These are phyloP conservation scores for Stratiolaelaps scimitus DNA, from an alignment of 1,140 invertebrate genomes.

Conservation along the genomic window DNA sequence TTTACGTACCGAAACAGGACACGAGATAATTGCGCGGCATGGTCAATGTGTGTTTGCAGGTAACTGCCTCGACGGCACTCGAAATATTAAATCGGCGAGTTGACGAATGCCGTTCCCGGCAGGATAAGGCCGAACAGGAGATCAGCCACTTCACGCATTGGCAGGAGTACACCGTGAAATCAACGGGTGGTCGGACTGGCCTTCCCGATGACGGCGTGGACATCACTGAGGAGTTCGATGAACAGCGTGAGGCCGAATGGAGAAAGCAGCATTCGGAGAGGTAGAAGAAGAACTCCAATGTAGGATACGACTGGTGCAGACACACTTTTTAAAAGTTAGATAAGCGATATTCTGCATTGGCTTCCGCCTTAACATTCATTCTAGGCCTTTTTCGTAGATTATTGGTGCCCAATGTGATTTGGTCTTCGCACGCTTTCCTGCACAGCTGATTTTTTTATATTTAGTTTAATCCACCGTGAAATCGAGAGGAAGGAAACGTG, in stretches of 20 bases:
- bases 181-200: background rate
- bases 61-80: background rate
- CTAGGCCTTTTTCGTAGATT: too few relatives aligned
- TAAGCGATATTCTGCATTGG: too few relatives aligned
- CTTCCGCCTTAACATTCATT: too few relatives aligned
- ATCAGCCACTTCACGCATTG: slow-evolving; percentile 4
- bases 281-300: background rate
- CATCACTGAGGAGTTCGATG: slow-evolving; percentile 7
- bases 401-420: too few relatives aligned
- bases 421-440: background rate
- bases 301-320: too few relatives aligned
- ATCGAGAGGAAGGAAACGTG: too few relatives aligned
- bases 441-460: background rate
- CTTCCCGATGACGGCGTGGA: background rate
- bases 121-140: background rate
- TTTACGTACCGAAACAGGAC: too few relatives aligned
- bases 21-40: too few relatives aligned
- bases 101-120: background rate
- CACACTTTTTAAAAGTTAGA: too few relatives aligned
- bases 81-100: background rate
- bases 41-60: background rate
- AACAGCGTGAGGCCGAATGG: slow-evolving; percentile 1
- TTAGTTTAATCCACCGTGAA: too few relatives aligned
- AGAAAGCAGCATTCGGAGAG: slow-evolving; percentile 9
- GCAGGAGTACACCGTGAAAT: background rate